Conservation (phyloP, 1,140 invertebrate genomes). For the Bombus difficillimus region DNA sequence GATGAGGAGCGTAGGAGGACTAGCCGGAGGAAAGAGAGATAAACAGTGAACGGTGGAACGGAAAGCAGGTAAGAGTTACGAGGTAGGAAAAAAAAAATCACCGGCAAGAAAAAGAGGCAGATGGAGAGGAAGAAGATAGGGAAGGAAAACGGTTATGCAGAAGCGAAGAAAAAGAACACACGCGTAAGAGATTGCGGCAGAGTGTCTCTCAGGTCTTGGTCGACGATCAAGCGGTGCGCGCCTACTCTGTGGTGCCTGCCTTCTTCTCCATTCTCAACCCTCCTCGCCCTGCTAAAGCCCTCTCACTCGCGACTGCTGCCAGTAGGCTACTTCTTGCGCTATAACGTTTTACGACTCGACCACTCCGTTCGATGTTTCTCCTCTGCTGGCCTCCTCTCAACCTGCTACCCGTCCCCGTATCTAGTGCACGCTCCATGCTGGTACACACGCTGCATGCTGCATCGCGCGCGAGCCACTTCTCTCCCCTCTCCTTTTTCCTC, state of each 20-base stretch:
- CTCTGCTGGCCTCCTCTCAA: constrained; percentile 5
- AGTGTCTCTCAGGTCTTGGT: constrained; percentile 52
- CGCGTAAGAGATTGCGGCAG: constrained; percentile 65
- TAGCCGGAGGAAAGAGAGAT: constrained; percentile 2
- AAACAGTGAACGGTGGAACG: constrained; percentile 14
- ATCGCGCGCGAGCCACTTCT: constrained; percentile 13
- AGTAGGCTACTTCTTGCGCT: constrained; percentile 14
- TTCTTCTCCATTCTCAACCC: constrained; percentile 20
- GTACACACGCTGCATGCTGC: constrained; percentile 3
- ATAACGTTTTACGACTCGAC: constrained; percentile 24
- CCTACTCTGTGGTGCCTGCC: constrained; percentile 55
- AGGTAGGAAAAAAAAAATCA: neutral
- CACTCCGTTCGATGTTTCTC: neutral
- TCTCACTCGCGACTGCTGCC: neutral
- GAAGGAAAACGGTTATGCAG: constrained; percentile 9
- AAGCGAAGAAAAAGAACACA: constrained; percentile 25
- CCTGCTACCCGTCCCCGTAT: constrained; percentile 23
- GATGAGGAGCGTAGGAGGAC: neutral
- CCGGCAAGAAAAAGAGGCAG: no score
- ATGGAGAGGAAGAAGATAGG: neutral
- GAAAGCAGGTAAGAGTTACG: no score
- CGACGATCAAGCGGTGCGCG: constrained; percentile 63
- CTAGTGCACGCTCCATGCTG: constrained; percentile 5
- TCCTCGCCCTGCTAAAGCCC: neutral
- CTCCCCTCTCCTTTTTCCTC: neutral